phyloP scores from a whole-genome alignment of 2,888 invertebrate genomes.

The Drosophila ezoana region DNA sequence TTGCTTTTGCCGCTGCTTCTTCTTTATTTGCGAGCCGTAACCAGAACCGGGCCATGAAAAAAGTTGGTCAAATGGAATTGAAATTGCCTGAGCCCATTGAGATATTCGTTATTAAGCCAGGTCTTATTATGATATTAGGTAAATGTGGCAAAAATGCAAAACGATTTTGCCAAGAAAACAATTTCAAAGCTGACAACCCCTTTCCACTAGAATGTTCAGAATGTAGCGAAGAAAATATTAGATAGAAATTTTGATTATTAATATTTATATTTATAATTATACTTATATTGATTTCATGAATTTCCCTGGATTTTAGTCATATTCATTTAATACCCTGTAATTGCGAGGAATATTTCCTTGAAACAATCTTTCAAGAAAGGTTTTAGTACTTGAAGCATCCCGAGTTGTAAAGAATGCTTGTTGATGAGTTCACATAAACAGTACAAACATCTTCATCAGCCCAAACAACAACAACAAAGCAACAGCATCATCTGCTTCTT shows the following conservation, averaged over 20 bases:
- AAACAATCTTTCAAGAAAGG: too few species aligned
- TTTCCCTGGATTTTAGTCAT: too few species aligned
- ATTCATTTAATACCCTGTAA: too few species aligned
- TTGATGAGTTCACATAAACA: not conserved
- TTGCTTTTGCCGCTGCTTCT: constrained; percentile 40
- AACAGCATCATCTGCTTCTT: not conserved
- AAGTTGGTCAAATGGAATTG: constrained; percentile 41
- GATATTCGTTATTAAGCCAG: constrained; percentile 44
- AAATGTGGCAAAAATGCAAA: constrained; percentile 18
- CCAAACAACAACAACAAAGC: not conserved
- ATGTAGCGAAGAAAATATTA: not conserved
- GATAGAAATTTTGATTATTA: not conserved
- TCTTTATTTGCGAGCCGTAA: constrained; percentile 29
- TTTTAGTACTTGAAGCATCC: too few species aligned
- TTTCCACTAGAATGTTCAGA: not conserved
- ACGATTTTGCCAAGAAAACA: not conserved
- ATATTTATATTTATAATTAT: too few species aligned
- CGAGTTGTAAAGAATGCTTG: not conserved
- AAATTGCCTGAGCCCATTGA: constrained; percentile 29
- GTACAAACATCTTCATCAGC: not conserved
- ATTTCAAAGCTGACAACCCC: not conserved
- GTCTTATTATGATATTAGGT: constrained; percentile 34
- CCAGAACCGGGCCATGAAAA: not conserved
- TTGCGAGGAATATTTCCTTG: too few species aligned
- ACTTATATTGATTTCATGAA: too few species aligned